These are phyloP conservation scores for Coelopa frigida DNA, from an alignment of 1,140 invertebrate genomes.

Conservation along the genomic window DNA sequence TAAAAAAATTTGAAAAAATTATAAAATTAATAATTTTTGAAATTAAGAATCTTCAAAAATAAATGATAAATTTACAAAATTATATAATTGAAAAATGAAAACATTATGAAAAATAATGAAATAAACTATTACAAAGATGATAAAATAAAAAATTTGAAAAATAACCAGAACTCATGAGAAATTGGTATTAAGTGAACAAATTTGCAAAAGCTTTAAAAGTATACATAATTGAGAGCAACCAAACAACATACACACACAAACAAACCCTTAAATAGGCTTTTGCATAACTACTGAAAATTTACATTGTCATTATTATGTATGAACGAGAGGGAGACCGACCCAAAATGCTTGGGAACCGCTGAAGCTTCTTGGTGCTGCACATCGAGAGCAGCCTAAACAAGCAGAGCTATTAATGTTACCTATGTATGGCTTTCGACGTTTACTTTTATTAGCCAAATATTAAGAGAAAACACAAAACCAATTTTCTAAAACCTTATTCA, in stretches of 20 bases:
- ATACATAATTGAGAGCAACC: not conserved
- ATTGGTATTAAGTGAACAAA: not conserved
- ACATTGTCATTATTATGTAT: no score
- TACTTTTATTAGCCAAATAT: no score
- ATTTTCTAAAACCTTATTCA: no score
- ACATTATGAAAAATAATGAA: not conserved
- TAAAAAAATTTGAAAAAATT: conserved; percentile 1
- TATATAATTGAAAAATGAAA: not conserved
- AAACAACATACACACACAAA: conserved; percentile 1
- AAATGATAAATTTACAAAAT: not conserved
- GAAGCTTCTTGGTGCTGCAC: no score
- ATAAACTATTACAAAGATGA: not conserved
- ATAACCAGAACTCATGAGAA: not conserved
- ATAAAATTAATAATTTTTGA: not conserved
- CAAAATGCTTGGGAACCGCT: no score
- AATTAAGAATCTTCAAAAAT: not conserved
- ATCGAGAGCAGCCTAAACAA: no score
- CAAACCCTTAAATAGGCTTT: conserved; percentile 6
- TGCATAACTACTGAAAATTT: no score
- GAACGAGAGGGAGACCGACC: no score
- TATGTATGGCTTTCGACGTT: no score
- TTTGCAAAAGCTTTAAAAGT: not conserved
- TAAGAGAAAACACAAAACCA: no score
- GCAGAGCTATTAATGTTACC: no score
- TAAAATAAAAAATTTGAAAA: not conserved